Evolutionary conservation across 37 sponge, comb jelly and placozoan genomes (phyloP), one percentile per base, ranked within the genome.

Genomic region (Beroe forskalii): DNA sequence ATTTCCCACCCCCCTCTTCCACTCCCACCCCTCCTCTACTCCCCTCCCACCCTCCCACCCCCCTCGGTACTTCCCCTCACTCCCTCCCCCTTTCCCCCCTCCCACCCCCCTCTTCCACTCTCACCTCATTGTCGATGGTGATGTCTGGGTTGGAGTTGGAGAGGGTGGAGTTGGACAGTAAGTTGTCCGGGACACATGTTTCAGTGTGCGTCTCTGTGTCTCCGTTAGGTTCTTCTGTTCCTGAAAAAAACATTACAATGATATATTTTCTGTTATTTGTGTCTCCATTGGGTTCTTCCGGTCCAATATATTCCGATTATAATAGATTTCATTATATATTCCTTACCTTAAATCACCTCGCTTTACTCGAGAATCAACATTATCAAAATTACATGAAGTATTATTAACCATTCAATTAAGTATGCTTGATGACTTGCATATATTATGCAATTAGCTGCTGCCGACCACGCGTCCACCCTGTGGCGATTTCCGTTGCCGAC

Each of bases 151-250:
- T 72, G 9, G 75, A 72, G 39, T 22, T 22, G 75, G 75, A 72
- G 39, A 72, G 39, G 35, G 75, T 37, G 2, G 75, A 36, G 40
- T 72, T 72, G 39, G 75, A 72, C 35, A 72, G 75, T 39, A 72
- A 39, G 37, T 37, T 37, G 20, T 72, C 75, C 31, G 75, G 75
- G 35, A 72, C 75, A 72, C 75, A 72, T 3, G 40, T 72, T 1
- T 72, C 75, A 6, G 75, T 72, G 39, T 72, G 75, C 30, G 40
- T 37, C 8, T 19, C 30, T 3, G 31, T 30, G 8, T 37, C 75
- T 3, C 66, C 66, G 66, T 33, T 37, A 37, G 75, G 75, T 32
- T 72, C 75, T 32, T 72, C 75, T 72, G 75, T 72, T 32, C 66
- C 66, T 63, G 66, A 28, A 19, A 63, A 28, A n/a, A 9, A 55